Conservation (phyloP, 2,113 vertebrate species). For the Chamaea fasciata region DNA sequence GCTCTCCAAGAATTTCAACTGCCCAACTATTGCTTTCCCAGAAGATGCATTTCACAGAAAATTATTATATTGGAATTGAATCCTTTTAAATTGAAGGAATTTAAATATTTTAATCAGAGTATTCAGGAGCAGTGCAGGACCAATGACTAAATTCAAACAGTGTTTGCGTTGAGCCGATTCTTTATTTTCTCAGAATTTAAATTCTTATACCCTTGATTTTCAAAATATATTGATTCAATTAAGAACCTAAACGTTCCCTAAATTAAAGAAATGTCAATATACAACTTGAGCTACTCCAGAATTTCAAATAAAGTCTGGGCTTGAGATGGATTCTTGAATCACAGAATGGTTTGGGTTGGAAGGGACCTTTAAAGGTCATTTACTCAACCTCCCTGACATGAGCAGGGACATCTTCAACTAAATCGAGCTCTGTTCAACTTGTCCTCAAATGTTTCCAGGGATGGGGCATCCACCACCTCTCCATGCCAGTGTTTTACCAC, state of each 20-base stretch:
- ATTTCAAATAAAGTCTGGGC: not conserved
- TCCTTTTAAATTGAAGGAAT: not conserved
- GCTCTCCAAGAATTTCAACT: not conserved
- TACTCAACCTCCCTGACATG: not conserved
- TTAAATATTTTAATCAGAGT: not conserved
- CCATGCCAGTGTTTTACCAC: not conserved
- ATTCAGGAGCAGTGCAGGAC: not conserved
- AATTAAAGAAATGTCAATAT: not conserved
- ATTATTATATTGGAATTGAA: not conserved
- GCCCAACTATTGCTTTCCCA: not conserved
- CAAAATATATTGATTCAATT: not conserved
- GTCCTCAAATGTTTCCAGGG: not conserved
- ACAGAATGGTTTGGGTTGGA: not conserved
- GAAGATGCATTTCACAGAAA: not conserved
- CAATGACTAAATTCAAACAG: not conserved
- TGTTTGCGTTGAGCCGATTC: accelerated
- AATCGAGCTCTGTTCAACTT: not conserved
- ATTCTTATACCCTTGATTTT: not conserved
- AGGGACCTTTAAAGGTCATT: not conserved
- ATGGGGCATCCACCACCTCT: not conserved
- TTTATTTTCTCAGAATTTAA: not conserved
- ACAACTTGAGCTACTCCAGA: not conserved
- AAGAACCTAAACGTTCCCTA: not conserved
- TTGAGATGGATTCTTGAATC: not conserved
- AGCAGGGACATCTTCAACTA: not conserved